Conservation (phyloP, 2,797 vertebrate species). For the Amniataba percoides region DNA sequence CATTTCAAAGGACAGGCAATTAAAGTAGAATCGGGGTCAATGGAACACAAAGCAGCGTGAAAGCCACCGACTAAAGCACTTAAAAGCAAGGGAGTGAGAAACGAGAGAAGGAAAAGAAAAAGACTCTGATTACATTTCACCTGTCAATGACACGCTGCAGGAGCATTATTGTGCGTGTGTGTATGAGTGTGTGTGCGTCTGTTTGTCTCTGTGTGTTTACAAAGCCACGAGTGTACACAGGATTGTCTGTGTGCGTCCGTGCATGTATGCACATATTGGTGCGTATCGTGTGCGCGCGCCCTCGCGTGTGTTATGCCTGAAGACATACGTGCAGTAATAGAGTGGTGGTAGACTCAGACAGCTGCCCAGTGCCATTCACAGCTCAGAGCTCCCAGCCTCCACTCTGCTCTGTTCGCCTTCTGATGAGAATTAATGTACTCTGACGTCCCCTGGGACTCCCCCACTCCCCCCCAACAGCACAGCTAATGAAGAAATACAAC, state of each 20-base stretch:
- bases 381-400: constrained; percentile 88
- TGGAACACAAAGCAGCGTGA: constrained; percentile 83
- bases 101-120: constrained; percentile 78
- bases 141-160: constrained; percentile 87
- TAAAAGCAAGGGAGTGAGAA: constrained; percentile 83
- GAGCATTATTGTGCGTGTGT: constrained; percentile 79
- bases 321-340: constrained; percentile 89
- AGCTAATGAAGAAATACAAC: constrained; percentile 93
- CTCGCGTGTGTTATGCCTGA: constrained; percentile 83
- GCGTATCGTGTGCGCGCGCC: constrained; percentile 59
- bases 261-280: constrained; percentile 64
- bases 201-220: constrained; percentile 52
- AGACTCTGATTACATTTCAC: constrained; percentile 85
- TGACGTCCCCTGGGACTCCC: constrained; percentile 90
- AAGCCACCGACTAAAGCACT: constrained; percentile 84
- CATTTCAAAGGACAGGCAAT: constrained; percentile 84
- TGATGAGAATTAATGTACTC: constrained; percentile 95
- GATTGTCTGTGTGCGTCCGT: constrained; percentile 31
- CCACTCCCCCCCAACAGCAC: constrained; percentile 73
- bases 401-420: constrained; percentile 86
- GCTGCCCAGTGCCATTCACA: constrained; percentile 94
- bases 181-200: constrained; percentile 28
- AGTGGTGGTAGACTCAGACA: constrained; percentile 90
- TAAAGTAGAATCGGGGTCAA: constrained; percentile 83
- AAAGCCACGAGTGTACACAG: constrained; percentile 30